Evolutionary conservation across 2,888 invertebrate genomes (phyloP).

Genomic region (Sminthurides aquaticus): DNA sequence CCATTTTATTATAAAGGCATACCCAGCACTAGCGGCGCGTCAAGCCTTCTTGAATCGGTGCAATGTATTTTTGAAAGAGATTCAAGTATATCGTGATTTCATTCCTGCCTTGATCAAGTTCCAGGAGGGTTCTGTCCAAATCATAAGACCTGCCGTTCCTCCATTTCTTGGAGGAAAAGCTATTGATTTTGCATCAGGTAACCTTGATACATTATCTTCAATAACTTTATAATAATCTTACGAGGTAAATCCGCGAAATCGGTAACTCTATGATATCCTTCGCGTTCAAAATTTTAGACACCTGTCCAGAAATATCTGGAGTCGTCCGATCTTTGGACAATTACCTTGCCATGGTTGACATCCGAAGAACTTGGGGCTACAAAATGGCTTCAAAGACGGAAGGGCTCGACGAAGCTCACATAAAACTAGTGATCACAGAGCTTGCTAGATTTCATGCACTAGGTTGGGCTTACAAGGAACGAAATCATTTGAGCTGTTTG

Average conservation of each 20-base stretch:
- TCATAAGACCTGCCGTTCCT: conserved; percentile 26
- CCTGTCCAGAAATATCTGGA: not conserved
- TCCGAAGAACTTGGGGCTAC: conserved; percentile 33
- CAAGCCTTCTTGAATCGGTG: conserved; percentile 29
- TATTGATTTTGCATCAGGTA: conserved; percentile 15
- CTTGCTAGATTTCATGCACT: conserved; percentile 30
- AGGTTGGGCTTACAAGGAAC: conserved; percentile 13
- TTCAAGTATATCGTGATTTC: conserved; percentile 26
- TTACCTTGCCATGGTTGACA: conserved; percentile 36
- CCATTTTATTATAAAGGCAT: conserved; percentile 29
- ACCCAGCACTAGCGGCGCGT: conserved; percentile 26
- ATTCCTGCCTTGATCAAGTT: conserved; percentile 27
- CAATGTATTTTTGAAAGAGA: conserved; percentile 32
- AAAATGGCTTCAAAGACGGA: conserved; percentile 31
- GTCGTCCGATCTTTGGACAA: conserved; percentile 15
- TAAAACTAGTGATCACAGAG: conserved; percentile 28
- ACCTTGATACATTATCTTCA: not conserved
- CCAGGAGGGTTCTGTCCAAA: conserved; percentile 13
- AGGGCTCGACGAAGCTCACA: conserved; percentile 32
- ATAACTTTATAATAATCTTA: not conserved
- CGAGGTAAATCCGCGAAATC: too few species aligned
- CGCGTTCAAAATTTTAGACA: not conserved
- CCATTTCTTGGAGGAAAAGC: conserved; percentile 23
- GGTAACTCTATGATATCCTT: too few species aligned
- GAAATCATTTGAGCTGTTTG: not conserved